Evolutionary conservation across 1,140 invertebrate species (phyloP).

Genomic region (Drosophila nikananu): DNA sequence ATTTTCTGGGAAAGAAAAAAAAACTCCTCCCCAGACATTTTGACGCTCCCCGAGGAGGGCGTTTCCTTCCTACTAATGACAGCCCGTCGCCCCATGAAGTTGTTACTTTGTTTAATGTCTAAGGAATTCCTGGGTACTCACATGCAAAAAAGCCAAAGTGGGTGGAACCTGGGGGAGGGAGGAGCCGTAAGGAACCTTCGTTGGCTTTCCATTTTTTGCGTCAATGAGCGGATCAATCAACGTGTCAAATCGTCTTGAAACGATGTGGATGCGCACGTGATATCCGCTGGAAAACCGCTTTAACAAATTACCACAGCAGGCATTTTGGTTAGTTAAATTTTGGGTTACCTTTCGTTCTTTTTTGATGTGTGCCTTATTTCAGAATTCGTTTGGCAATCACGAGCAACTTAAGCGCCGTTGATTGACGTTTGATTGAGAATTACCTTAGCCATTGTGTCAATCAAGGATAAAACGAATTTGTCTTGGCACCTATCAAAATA

Average conservation of each 20-base stretch:
- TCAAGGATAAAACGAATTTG: slow-evolving; percentile 57
- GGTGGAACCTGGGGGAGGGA: slow-evolving; percentile 4
- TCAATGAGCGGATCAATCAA: slow-evolving; percentile 80
- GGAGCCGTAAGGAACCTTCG: slow-evolving; percentile 31
- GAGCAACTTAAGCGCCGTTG: slow-evolving; percentile 71
- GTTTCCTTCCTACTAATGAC: slow-evolving; percentile 63
- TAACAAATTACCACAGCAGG: slow-evolving; percentile 74
- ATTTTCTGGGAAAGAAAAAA: slow-evolving; percentile 27
- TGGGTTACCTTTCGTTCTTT: slow-evolving; percentile 10
- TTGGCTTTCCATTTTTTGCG: slow-evolving; percentile 71
- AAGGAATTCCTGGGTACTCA: slow-evolving; percentile 43
- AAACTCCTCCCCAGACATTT: slow-evolving; percentile 44
- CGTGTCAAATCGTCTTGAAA: slow-evolving; percentile 79
- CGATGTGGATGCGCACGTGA: slow-evolving; percentile 64
- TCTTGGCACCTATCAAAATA: slow-evolving; percentile 76
- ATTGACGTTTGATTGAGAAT: slow-evolving; percentile 79
- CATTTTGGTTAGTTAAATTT: slow-evolving; percentile 74
- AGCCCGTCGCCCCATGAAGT: slow-evolving; percentile 55
- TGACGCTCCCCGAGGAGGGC: slow-evolving; percentile 49
- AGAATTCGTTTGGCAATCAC: slow-evolving; percentile 58
- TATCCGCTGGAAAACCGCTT: slow-evolving; percentile 72
- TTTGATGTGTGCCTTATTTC: slow-evolving; percentile 32
- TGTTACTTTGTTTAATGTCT: slow-evolving; percentile 76
- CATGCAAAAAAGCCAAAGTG: slow-evolving; percentile 51
- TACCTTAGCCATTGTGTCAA: slow-evolving; percentile 77